Evolutionary conservation across 2,797 vertebrate species (phyloP).

Genomic region (Toxotes lorentzi): DNA sequence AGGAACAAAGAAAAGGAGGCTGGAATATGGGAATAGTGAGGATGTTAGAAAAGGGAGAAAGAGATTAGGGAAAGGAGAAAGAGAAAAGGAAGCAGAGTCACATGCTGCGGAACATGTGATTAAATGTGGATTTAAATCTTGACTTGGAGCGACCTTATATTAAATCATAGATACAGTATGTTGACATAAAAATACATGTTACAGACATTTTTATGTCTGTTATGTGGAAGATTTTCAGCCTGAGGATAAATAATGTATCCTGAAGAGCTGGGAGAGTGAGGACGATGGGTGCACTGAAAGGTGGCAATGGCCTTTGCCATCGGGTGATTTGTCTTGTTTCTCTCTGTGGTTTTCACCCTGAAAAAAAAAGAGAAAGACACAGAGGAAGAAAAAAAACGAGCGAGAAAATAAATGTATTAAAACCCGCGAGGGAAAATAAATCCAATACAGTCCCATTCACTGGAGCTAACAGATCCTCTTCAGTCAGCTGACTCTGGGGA

Average conservation of each 20-base stretch:
- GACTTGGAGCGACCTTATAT: too few relatives aligned
- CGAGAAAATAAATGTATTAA: too few relatives aligned
- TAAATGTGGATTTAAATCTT: too few relatives aligned
- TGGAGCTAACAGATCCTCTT: not conserved
- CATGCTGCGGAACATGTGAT: too few relatives aligned
- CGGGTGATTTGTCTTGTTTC: not conserved
- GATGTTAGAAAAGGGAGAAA: not conserved
- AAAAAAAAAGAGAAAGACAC: not conserved
- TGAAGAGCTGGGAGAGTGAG: not conserved
- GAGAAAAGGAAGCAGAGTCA: not conserved
- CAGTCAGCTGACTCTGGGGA: not conserved
- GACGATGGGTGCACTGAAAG: not conserved
- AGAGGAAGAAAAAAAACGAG: too few relatives aligned
- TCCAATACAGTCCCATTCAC: too few relatives aligned
- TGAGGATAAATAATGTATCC: not conserved
- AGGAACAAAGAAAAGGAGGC: not conserved
- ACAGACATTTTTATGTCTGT: too few relatives aligned
- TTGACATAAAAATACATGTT: too few relatives aligned
- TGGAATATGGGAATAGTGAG: too few relatives aligned
- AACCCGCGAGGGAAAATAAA: too few relatives aligned
- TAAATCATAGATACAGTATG: too few relatives aligned
- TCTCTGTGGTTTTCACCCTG: not conserved
- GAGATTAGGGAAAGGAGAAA: not conserved
- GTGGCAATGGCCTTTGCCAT: not conserved
- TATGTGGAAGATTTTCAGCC: too few relatives aligned